Evolutionary conservation across 2,113 vertebrate species (phyloP).

Genomic region (Polypterus senegalus): DNA sequence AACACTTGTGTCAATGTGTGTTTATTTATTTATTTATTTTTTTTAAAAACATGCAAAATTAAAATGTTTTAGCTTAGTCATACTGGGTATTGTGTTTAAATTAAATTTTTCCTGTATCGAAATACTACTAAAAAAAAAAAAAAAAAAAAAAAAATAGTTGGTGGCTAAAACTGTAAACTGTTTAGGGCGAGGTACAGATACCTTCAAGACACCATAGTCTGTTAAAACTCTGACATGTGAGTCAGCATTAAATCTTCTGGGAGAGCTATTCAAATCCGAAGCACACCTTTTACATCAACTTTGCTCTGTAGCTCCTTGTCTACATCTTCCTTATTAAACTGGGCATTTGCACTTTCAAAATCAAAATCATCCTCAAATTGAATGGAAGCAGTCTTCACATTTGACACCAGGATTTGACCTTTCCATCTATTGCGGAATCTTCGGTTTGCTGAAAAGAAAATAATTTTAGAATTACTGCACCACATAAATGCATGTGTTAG

Average conservation of each 20-base stretch:
- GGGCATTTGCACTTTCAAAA: constrained; percentile 90
- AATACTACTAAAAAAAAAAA: background rate
- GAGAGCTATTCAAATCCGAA: constrained; percentile 3
- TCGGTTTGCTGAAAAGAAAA: constrained; percentile 53
- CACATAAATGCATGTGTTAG: too few relatives aligned
- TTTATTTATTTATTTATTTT: too few relatives aligned
- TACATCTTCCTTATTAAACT: constrained; percentile 83
- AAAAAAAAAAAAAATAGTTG: background rate
- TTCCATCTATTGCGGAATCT: constrained; percentile 69
- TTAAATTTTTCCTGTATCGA: too few relatives aligned
- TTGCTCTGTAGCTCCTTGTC: constrained; percentile 70
- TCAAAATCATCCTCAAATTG: constrained; percentile 96
- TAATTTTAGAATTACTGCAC: too few relatives aligned
- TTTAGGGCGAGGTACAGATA: too few relatives aligned
- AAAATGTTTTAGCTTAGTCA: too few relatives aligned
- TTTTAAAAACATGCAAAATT: too few relatives aligned
- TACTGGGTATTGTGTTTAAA: too few relatives aligned
- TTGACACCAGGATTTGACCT: constrained; percentile 66
- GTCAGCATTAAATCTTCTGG: too few relatives aligned
- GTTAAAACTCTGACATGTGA: too few relatives aligned
- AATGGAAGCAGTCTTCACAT: constrained; percentile 55
- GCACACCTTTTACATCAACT: constrained; percentile 64
- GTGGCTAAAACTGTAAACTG: background rate
- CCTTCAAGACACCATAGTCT: too few relatives aligned
- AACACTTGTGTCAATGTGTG: too few relatives aligned